Conservation (phyloP, 2,797 vertebrate genomes). For the Sebastes alutus region DNA sequence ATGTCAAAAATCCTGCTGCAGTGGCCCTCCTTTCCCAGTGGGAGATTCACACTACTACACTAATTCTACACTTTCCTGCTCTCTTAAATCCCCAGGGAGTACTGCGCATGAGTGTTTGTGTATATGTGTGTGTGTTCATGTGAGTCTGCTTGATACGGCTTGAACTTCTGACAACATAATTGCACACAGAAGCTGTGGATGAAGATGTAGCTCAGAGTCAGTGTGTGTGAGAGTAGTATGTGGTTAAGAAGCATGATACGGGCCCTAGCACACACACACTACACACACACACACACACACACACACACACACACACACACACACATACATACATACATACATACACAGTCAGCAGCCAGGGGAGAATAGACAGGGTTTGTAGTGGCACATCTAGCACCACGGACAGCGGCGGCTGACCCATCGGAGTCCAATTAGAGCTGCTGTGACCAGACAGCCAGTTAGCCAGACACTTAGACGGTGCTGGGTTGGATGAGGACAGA, state of each 20-base stretch:
- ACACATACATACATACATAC: background rate
- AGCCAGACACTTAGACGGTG: slow-evolving; percentile 46
- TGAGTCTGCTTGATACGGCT: slow-evolving; percentile 51
- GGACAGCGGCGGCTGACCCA: slow-evolving; percentile 69
- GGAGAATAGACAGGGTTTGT: slow-evolving; percentile 30
- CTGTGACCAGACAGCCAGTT: slow-evolving; percentile 69
- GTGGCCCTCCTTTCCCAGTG: slow-evolving; percentile 9
- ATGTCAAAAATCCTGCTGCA: background rate
- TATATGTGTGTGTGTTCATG: slow-evolving; percentile 23
- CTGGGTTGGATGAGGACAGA: slow-evolving; percentile 46
- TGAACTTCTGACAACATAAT: slow-evolving; percentile 77
- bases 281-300: too few species aligned
- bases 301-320: background rate
- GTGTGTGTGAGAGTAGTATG: slow-evolving; percentile 50
- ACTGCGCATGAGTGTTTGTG: slow-evolving; percentile 18
- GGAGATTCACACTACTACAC: slow-evolving; percentile 37
- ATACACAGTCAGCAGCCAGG: slow-evolving; percentile 2
- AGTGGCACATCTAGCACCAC: slow-evolving; percentile 67
- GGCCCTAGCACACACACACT: slow-evolving; percentile 12
- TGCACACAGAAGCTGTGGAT: slow-evolving; percentile 62
- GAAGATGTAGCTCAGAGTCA: slow-evolving; percentile 69
- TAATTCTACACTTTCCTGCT: slow-evolving; percentile 53
- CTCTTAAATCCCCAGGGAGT: slow-evolving; percentile 42
- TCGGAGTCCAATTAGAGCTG: slow-evolving; percentile 74
- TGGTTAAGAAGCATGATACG: slow-evolving; percentile 66